Evolutionary conservation across 2,888 invertebrate species (phyloP).

Genomic region (Hypercompe scribonia): DNA sequence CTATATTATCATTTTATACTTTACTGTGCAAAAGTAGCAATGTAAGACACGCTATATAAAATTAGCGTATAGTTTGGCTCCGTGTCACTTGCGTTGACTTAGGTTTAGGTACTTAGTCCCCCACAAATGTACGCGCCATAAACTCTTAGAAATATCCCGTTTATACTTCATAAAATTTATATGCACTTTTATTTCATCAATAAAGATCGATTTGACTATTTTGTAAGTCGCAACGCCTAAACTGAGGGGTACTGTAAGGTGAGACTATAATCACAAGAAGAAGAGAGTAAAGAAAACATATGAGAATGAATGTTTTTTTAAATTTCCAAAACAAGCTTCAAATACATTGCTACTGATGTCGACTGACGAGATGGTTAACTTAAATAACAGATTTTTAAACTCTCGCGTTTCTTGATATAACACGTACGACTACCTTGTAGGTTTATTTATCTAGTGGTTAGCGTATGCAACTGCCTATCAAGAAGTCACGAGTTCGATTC

Average conservation of each 20-base stretch:
- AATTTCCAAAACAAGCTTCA: not conserved
- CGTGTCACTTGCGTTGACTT: slow-evolving; percentile 44
- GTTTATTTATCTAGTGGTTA: too few species aligned
- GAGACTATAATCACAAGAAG: not conserved
- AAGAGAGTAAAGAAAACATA: not conserved
- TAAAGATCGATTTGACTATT: slow-evolving; percentile 83
- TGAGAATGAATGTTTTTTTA: too few species aligned
- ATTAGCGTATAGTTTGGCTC: slow-evolving; percentile 27
- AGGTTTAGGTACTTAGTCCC: slow-evolving; percentile 70
- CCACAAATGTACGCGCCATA: slow-evolving; percentile 75
- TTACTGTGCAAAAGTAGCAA: slow-evolving; percentile 6
- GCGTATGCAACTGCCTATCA: too few species aligned
- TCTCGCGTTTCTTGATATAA: too few species aligned
- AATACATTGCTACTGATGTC: not conserved
- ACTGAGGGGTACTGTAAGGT: slow-evolving; percentile 43
- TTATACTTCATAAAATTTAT: slow-evolving; percentile 86
- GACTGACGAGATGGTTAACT: not conserved
- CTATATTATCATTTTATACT: not conserved
- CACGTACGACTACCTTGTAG: too few species aligned
- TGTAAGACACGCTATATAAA: slow-evolving; percentile 12
- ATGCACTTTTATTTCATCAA: slow-evolving; percentile 83
- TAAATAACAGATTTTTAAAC: too few species aligned
- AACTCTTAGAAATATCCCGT: slow-evolving; percentile 78
- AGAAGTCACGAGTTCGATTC: too few species aligned
- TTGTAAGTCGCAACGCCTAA: slow-evolving; percentile 62